Conservation (phyloP, 1,140 invertebrate genomes). For the Stratiolaelaps scimitus region DNA sequence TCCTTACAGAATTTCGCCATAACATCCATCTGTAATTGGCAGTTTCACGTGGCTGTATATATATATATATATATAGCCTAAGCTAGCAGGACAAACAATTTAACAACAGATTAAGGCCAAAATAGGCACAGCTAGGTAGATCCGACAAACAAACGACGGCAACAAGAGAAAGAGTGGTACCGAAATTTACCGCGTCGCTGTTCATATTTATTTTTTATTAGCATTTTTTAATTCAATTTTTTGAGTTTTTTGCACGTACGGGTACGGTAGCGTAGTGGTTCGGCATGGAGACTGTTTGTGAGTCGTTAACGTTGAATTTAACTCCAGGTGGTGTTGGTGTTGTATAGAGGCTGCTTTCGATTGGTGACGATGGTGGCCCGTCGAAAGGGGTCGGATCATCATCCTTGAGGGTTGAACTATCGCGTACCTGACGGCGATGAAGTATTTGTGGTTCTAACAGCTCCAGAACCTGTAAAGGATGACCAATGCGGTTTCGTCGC, state of each 20-base stretch:
- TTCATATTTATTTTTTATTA: neutral
- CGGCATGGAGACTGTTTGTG: neutral
- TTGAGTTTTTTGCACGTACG: neutral
- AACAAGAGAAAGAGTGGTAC: neutral
- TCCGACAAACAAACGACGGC: neutral
- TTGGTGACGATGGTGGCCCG: neutral
- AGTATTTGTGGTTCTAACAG: constrained; percentile 17
- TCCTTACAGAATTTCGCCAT: constrained; percentile 25
- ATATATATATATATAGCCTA: too few relatives aligned
- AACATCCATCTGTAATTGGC: constrained; percentile 11
- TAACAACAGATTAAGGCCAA: too few relatives aligned
- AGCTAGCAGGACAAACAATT: too few relatives aligned
- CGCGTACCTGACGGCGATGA: constrained; percentile 19
- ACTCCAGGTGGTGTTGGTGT: neutral
- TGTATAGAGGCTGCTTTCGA: neutral
- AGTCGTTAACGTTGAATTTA: constrained; percentile 1
- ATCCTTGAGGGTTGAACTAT: neutral
- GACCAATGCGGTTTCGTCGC: neutral
- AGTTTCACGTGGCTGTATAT: neutral
- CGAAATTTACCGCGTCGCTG: neutral
- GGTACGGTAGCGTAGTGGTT: constrained; percentile 5
- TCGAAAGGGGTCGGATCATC: neutral
- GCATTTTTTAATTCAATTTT: neutral
- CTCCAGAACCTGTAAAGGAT: neutral
- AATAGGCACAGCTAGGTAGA: too few relatives aligned